phyloP scores from a whole-genome alignment of 2,113 vertebrate genomes.

The Neoarius graeffei region DNA sequence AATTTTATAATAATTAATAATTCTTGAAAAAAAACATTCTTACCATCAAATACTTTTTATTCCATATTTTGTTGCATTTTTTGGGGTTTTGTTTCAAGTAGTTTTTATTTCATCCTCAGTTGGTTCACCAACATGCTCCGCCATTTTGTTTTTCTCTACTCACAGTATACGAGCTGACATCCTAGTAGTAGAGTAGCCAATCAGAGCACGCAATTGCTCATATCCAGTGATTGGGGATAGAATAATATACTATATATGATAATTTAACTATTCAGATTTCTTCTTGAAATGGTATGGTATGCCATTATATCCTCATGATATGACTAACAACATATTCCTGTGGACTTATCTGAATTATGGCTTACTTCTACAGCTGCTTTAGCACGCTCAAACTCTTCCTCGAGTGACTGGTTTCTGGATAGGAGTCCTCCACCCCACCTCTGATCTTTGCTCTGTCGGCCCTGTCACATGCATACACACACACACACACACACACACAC shows the following conservation, averaged over 20 bases:
- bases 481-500: slow-evolving; percentile 43
- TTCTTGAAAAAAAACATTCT: too few relatives aligned
- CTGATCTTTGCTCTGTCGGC: slow-evolving; percentile 85
- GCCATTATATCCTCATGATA: background rate
- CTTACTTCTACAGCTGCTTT: slow-evolving; percentile 98
- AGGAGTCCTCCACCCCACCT: slow-evolving; percentile 86
- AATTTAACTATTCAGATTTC: background rate
- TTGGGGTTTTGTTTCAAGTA: too few relatives aligned
- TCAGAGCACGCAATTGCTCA: too few relatives aligned
- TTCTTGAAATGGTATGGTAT: background rate
- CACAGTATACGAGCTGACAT: too few relatives aligned
- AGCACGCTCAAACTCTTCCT: slow-evolving; percentile 98
- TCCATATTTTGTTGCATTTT: too few relatives aligned
- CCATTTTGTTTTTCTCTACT: too few relatives aligned
- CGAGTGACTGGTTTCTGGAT: slow-evolving; percentile 94
- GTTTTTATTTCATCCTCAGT: too few relatives aligned
- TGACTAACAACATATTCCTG: background rate
- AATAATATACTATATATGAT: background rate
- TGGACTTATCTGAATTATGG: background rate
- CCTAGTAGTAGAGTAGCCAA: too few relatives aligned
- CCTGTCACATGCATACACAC: slow-evolving; percentile 72
- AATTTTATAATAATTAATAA: too few relatives aligned
- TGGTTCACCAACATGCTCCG: too few relatives aligned
- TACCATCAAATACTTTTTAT: too few relatives aligned
- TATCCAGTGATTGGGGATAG: background rate